Evolutionary conservation across 2,888 invertebrate species (phyloP), one percentile per base, ranked within the genome.

Genomic region (Eupithecia vulgata): DNA sequence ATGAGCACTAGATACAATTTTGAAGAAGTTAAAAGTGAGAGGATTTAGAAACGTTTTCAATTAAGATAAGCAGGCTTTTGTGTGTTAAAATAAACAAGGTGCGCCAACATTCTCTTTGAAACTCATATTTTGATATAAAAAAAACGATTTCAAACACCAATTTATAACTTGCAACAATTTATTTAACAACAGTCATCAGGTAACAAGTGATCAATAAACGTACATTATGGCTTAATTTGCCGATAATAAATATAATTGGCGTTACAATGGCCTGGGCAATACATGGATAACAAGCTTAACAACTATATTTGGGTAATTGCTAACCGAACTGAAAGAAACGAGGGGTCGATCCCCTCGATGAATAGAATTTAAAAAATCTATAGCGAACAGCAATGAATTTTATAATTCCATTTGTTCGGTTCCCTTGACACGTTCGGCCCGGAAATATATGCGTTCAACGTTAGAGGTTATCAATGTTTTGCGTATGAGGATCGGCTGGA

Each of bases 401-500:
- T 10, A 25, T 8, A 13, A 13, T 57, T 57, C 5, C 21, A 25
- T 25, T 57, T 5, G 0, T 57, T 57, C 25, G 57, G 5, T 57
- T 57, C 25, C 57, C 57, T 25, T 57, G 12, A 5, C 5, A 57
- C 57, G 21, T 25, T 57, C 5, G 57, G 57, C 57, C 25, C 25
- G 25, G 57, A 12, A 57, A 57, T 8, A 4, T 8, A 48, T 48
- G 10, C 10, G 8, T 52, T 21, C 52, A 57, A 5, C 57, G 25
- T 57, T 57, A 57, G 25, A 64, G 25, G 70, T 45, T 12, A 72
- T 75, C 70, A 80, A 70, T 70, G 76, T 79, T 91, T 91, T 34
- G 84, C 77, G 75, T 91, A 91, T 0, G 89, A 80, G 61, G 89
- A 87, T 67, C 89, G 88, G 76, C 85, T 87, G 37, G 87, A 80